These are phyloP conservation scores for Grantiella picta DNA, from an alignment of 2,113 vertebrate species.

Conservation along the genomic window DNA sequence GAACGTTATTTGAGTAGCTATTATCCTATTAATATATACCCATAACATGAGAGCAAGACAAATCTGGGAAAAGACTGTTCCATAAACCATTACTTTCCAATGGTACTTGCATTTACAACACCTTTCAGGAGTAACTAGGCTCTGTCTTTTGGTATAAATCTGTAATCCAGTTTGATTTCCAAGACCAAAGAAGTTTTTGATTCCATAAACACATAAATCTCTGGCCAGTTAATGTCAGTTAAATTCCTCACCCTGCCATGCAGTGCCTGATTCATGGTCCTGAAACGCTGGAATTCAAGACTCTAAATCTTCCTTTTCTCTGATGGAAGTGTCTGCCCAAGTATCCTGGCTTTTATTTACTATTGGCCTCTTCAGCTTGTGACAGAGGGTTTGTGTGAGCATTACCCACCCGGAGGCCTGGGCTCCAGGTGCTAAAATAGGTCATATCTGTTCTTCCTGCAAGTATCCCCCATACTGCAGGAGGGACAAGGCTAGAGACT, in stretches of 20 bases:
- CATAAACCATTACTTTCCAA: neutral
- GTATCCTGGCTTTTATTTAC: neutral
- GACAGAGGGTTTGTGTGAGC: neutral
- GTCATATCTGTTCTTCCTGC: neutral
- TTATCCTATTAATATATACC: neutral
- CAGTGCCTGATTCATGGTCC: neutral
- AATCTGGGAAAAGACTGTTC: neutral
- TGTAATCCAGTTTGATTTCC: neutral
- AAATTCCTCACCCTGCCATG: neutral
- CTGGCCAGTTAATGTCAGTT: neutral
- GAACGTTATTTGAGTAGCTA: neutral
- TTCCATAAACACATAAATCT: conserved; percentile 33
- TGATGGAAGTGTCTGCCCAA: neutral
- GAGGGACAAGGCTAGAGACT: neutral
- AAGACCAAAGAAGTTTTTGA: neutral
- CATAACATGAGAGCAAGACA: neutral
- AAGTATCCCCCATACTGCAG: neutral
- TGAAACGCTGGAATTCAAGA: neutral
- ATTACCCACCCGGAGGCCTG: neutral
- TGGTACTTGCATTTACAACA: neutral
- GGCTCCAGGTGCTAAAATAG: neutral
- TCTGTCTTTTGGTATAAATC: neutral
- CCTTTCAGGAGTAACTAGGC: neutral
- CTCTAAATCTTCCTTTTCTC: neutral
- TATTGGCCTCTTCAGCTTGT: neutral